Evolutionary conservation across 2,888 invertebrate species (phyloP).

Genomic region (Amphipyra berbera): DNA sequence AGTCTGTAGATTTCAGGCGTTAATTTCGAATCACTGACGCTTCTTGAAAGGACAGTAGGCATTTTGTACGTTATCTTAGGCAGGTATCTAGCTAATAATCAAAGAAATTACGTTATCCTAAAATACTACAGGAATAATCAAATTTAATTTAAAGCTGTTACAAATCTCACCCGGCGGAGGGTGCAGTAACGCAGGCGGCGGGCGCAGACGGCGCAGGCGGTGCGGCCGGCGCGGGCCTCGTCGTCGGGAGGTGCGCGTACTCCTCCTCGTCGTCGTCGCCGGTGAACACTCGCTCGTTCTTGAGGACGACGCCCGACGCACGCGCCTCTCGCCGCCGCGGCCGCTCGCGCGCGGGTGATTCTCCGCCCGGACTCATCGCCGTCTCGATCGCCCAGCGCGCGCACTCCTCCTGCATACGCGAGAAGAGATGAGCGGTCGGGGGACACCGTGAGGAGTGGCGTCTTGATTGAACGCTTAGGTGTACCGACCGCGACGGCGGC

Average conservation of each 20-base stretch:
- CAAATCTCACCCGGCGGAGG: constrained; percentile 13
- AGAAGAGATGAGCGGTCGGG: neutral
- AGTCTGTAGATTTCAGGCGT: no score
- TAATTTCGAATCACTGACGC: no score
- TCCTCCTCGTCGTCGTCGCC: constrained; percentile 56
- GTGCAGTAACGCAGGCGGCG: neutral
- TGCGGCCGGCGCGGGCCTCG: constrained; percentile 36
- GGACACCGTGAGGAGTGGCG: constrained; percentile 42
- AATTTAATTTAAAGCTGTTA: no score
- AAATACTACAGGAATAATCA: no score
- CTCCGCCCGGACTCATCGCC: constrained; percentile 43
- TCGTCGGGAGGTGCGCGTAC: constrained; percentile 63
- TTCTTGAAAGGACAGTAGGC: no score
- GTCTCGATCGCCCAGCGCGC: constrained; percentile 71
- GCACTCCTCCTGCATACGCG: constrained; percentile 73
- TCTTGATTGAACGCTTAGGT: no score
- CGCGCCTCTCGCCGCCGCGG: constrained; percentile 22
- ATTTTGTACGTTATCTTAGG: no score
- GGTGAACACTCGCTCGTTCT: constrained; percentile 13
- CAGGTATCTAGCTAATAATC: no score
- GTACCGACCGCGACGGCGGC: constrained; percentile 77
- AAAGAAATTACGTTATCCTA: no score
- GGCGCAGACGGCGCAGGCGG: constrained; percentile 42
- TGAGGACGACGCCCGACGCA: constrained; percentile 3
- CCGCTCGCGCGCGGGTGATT: constrained; percentile 8